Evolutionary conservation across 1,140 invertebrate genomes (phyloP), one percentile per base, ranked within the genome.

Genomic region (Epicauta chinensis): DNA sequence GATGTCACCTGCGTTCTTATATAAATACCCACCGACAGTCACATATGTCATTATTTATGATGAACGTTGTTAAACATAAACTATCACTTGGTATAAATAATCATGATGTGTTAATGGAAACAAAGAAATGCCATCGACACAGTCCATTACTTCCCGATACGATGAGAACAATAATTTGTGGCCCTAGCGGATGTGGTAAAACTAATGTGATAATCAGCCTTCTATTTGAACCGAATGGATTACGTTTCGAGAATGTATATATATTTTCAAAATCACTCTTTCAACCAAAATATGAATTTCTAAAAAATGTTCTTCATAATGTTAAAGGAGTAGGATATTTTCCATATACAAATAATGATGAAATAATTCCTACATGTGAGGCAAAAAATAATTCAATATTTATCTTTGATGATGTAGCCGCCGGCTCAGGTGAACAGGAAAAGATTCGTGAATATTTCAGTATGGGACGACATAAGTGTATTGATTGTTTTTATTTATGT

Each of bases 321-420:
- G 40, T 70, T 7, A 38, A 50, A 13, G 62, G 58, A 47, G 53
- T 67, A 0, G 56, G 50, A 48, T 65, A 56, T 36, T 64, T 55
- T 50, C 11, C 43, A 13, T 66, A 53, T 51, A 57, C 36, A 51
- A 62, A 64, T 15, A 61, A 68, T 51, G 56, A 60, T 12, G 11
- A 61, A 39, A 58, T 67, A 2, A 43, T 65, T n/a, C 6, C 15
- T 13, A 56, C 60, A 0, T 15, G 55, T 10, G 30, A 66, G n/a
- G 59, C 55, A 11, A 52, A 50, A 53, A 51, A 50, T 14, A 66
- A 71, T 54, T 59, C 59, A 11, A 37, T 71, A 14, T 60, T 72
- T 45, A 67, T 69, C 16, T 71, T 71, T 38, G 67, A 71, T 53
- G 62, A 71, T 53, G 52, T 68, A 7, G n/a, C n/a, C n/a, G n/a